Base-by-base conservation (phyloP, 2,113 vertebrate genomes). In the Merops nubicus region DNA sequence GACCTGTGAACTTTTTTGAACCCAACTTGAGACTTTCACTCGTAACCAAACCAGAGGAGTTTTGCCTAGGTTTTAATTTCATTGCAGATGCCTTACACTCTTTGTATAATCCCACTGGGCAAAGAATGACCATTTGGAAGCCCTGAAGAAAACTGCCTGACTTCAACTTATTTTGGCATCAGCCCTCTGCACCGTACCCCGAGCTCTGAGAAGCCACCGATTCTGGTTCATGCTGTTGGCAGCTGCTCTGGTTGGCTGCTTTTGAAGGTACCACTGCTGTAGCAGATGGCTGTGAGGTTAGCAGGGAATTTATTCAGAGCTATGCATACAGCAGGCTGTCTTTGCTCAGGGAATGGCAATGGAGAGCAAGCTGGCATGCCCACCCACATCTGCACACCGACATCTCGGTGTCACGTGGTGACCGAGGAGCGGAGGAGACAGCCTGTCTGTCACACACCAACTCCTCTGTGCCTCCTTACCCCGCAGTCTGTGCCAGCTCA, bases 391-490 rank as follows among this genome's bases (percentile, higher is more conserved):
- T 93, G 91, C 70, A 80, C 0, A 1, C 45, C 47, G 53, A 31
- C 50, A 62, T 70, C 48, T 45, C 83, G 28, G 87, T 1, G 3
- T 67, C 45, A 42, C 0, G 0, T 11, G 88, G 63, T 91, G 78
- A 67, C 88, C 45, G 4, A 21, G 62, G 65, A 73, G 77, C 0
- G 11, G 72, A 95, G 81, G 73, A 95, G 57, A 60, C 77, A 89
- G 87, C 50, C 85, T 91, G 78, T 94, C 89, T 96, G 78, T 85
- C 91, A 93, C 88, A 90, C 85, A 70, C 80, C 72, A 88, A 33
- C 72, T 80, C 75, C n/a, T 57, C 59, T 20, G 33, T 16, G 3
- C 50, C 76, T 62, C 89, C 79, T 70, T 42, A 80, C 33, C 63
- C 57, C 85, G n/a, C 70, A 40, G 70, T 26, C 63, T 86, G 67